Evolutionary conservation across 2,888 invertebrate species (phyloP).

Genomic region (Eustalomyia histrio): DNA sequence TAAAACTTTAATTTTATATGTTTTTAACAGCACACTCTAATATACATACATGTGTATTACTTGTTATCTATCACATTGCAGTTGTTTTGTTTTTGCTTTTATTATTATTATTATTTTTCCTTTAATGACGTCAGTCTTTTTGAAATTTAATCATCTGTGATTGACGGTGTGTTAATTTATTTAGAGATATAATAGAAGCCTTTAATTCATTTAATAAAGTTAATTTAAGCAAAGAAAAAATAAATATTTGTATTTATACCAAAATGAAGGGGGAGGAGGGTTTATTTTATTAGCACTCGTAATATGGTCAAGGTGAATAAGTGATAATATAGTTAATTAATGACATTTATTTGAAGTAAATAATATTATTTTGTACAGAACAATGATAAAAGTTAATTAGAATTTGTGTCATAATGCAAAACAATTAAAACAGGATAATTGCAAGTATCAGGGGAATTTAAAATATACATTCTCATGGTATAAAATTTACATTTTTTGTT

Average conservation of each 20-base stretch:
- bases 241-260: background rate
- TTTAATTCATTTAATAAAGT: conserved; percentile 55
- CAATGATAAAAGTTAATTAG: no score
- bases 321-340: background rate
- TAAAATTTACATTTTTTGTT: no score
- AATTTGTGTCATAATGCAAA: no score
- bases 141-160: conserved; percentile 55
- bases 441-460: background rate
- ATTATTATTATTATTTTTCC: no score
- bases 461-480: no score
- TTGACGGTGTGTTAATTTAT: conserved; percentile 57
- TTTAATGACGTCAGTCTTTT: conserved; percentile 48
- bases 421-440: background rate
- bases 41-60: background rate
- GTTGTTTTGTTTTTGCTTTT: background rate
- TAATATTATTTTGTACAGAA: background rate
- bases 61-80: conserved; percentile 1
- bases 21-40: background rate
- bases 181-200: conserved; percentile 47
- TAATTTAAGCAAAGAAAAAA: conserved; percentile 24
- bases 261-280: background rate
- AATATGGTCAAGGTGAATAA: background rate
- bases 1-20: no score
- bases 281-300: background rate
- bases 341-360: background rate